phyloP scores from a whole-genome alignment of 2,888 invertebrate species.

The Dioctria rufipes region DNA sequence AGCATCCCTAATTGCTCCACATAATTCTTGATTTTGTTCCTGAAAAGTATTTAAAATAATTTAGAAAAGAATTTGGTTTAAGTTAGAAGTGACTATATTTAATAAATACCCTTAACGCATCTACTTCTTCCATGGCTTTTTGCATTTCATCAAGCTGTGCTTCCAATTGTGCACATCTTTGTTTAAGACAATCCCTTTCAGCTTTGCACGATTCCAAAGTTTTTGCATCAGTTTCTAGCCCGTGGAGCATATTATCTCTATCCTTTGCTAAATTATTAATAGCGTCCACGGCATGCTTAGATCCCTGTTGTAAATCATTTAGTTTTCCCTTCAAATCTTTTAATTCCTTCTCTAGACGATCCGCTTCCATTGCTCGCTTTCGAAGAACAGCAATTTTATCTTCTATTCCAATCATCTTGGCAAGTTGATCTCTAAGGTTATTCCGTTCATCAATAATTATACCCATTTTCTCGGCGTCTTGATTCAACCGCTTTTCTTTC shows the following conservation, averaged over 20 bases:
- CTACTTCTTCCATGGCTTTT: background rate
- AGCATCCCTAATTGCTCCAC: constrained; percentile 28
- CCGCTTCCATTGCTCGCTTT: constrained; percentile 52
- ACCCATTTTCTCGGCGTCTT: background rate
- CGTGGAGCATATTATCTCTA: background rate
- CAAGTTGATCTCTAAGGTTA: constrained; percentile 48
- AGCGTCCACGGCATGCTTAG: background rate
- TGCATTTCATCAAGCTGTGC: background rate
- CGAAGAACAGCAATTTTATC: constrained; percentile 51
- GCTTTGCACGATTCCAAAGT: background rate
- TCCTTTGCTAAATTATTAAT: background rate
- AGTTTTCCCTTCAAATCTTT: background rate
- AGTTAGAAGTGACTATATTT: background rate
- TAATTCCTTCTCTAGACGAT: constrained; percentile 52
- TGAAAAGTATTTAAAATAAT: constrained; percentile 1
- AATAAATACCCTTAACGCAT: background rate
- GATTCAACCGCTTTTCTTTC: background rate
- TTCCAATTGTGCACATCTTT: background rate
- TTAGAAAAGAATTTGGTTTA: background rate
- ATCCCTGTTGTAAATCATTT: background rate
- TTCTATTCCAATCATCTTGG: constrained; percentile 54
- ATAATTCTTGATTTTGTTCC: constrained; percentile 49
- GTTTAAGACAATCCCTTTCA: constrained; percentile 1
- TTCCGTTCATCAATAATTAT: constrained; percentile 43
- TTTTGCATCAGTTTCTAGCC: background rate